Conservation (phyloP, 2,797 vertebrate species). For the Hybognathus amarus region DNA sequence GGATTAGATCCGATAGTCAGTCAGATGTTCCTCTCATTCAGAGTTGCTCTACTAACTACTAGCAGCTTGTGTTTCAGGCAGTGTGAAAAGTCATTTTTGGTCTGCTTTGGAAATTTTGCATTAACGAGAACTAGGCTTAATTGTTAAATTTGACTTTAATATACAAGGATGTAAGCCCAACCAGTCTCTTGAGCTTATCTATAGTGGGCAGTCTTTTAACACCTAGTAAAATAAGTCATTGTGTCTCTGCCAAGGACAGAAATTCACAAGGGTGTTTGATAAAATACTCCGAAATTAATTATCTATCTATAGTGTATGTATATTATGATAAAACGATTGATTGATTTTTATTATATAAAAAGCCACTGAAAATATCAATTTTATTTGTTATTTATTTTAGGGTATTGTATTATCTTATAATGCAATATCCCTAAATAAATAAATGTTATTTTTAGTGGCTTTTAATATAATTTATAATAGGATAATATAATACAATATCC, state of each 20-base stretch:
- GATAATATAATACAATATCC: too few species aligned
- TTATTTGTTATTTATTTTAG: neutral
- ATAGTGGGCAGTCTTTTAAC: neutral
- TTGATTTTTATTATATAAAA: neutral
- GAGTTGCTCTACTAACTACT: neutral
- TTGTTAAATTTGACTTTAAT: neutral
- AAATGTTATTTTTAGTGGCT: too few species aligned
- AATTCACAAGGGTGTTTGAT: neutral
- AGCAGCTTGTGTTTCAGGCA: neutral
- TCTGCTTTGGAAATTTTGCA: neutral
- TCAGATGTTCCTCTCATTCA: neutral
- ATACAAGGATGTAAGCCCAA: neutral
- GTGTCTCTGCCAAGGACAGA: slow-evolving; percentile 2
- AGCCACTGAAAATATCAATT: too few species aligned
- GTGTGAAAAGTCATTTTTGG: neutral
- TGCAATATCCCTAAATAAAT: too few species aligned
- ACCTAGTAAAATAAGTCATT: neutral
- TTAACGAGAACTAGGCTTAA: neutral
- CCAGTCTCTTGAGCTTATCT: neutral
- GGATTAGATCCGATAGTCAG: neutral
- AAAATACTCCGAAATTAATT: neutral
- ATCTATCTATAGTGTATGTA: neutral
- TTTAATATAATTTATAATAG: too few species aligned
- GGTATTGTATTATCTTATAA: neutral
- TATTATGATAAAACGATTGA: neutral